Conservation (phyloP, 2,113 vertebrate genomes). For the Hiodon tergisus region DNA sequence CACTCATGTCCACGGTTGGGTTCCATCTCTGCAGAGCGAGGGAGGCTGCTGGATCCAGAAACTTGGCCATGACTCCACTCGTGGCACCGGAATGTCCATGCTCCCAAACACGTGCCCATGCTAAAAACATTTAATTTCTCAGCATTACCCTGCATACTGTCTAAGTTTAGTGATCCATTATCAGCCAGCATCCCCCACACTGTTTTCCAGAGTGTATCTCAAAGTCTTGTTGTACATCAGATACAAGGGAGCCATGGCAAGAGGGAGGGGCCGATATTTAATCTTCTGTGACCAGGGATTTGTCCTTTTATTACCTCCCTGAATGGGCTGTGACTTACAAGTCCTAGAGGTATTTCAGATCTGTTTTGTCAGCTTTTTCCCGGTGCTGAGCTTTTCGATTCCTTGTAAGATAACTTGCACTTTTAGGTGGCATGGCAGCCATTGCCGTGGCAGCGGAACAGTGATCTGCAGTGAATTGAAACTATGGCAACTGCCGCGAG, state of each 20-base stretch:
- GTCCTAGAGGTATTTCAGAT: slow-evolving; percentile 6
- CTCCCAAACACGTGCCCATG: no score
- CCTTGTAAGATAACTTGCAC: slow-evolving; percentile 16
- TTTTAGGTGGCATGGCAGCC: no score
- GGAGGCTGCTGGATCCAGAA: background rate
- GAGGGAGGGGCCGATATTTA: background rate
- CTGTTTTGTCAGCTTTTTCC: slow-evolving; percentile 22
- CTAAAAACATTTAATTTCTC: no score
- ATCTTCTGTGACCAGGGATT: slow-evolving; percentile 19
- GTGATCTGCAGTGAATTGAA: background rate
- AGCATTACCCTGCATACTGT: no score
- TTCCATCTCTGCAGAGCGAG: background rate
- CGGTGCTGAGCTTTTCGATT: slow-evolving; percentile 26
- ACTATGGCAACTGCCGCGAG: background rate
- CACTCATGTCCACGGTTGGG: background rate
- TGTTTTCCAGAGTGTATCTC: background rate
- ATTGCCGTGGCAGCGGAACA: background rate
- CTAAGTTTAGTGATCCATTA: no score
- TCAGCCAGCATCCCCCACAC: no score
- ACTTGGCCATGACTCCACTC: no score
- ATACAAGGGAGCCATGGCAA: background rate
- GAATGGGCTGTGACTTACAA: background rate
- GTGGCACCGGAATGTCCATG: no score
- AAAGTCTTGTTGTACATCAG: background rate
- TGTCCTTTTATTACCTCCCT: slow-evolving; percentile 27